Percentiles rank a stretch among this genome's conserved stretches.
phyloP scores from a whole-genome alignment of 2,797 vertebrate species.

The Enteromius treurensis region DNA sequence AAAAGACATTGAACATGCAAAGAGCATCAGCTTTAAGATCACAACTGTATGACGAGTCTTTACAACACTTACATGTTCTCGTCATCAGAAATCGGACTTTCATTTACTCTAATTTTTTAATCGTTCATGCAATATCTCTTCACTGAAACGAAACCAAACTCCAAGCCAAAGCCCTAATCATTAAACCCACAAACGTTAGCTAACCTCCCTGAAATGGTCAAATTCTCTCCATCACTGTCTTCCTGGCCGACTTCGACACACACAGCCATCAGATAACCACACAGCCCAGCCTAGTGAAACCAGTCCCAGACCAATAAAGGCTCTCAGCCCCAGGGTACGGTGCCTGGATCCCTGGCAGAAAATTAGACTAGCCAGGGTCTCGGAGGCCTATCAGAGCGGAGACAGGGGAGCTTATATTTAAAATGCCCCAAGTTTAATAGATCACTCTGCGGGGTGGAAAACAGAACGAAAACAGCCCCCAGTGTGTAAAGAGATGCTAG shows the following conservation, averaged over 20 bases:
- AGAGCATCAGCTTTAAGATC: constrained; percentile 22
- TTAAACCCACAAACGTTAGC: constrained; percentile 25
- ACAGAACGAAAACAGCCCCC: constrained; percentile 62
- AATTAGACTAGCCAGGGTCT: constrained; percentile 62
- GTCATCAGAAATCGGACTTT: constrained; percentile 56
- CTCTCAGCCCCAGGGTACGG: constrained; percentile 57
- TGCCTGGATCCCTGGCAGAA: constrained; percentile 57
- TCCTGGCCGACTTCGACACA: constrained; percentile 26
- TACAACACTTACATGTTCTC: neutral
- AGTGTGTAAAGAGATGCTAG: constrained; percentile 50
- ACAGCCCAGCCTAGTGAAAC: constrained; percentile 49
- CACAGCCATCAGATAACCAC: constrained; percentile 49
- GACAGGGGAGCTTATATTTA: constrained; percentile 69
- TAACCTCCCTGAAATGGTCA: constrained; percentile 10
- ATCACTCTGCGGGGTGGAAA: constrained; percentile 68
- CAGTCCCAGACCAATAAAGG: constrained; percentile 64
- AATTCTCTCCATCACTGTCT: constrained; percentile 26
- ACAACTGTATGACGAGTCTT: neutral
- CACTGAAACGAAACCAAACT: neutral
- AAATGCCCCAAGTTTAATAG: constrained; percentile 73
- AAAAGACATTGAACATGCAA: neutral
- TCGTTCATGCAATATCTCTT: neutral
- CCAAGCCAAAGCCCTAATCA: constrained; percentile 22
- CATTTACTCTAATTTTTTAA: neutral
- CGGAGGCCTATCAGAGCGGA: constrained; percentile 62